A percentile compares a stretch with the other conserved stretches of the same genome.
phyloP scores from a whole-genome alignment of 1,140 invertebrate species.

The Zophobas morio region DNA sequence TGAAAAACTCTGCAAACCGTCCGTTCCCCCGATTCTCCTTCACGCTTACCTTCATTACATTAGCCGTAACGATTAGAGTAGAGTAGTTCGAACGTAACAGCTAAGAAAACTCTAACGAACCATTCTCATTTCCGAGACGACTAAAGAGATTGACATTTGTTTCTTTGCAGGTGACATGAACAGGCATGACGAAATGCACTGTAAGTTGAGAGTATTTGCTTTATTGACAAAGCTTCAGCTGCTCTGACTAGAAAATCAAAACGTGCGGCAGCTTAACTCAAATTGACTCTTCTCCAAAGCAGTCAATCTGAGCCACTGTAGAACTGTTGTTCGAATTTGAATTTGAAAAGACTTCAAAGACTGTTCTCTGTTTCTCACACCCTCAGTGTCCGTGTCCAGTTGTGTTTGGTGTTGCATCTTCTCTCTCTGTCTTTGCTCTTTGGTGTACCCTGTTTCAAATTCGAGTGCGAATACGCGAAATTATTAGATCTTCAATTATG shows the following conservation, averaged over 20 bases:
- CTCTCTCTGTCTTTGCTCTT: slow-evolving; percentile 4
- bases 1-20: slow-evolving; percentile 61
- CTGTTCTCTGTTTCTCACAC: too few relatives aligned
- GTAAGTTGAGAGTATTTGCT: slow-evolving; percentile 66
- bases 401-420: slow-evolving; percentile 5
- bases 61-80: neutral
- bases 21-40: neutral
- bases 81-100: too few relatives aligned
- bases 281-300: neutral
- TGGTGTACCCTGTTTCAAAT: slow-evolving; percentile 21
- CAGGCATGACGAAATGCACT: slow-evolving; percentile 73
- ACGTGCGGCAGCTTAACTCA: neutral
- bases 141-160: slow-evolving; percentile 53
- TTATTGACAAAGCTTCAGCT: neutral
- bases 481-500: slow-evolving; percentile 35
- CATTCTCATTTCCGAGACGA: slow-evolving; percentile 1
- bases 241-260: too few relatives aligned
- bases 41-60: slow-evolving; percentile 22
- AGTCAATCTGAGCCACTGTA: too few relatives aligned
- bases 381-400: too few relatives aligned
- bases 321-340: neutral
- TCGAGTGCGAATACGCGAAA: slow-evolving; percentile 32
- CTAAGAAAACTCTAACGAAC: neutral
- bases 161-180: slow-evolving; percentile 74
- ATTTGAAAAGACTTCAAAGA: neutral